Evolutionary conservation across 2,888 invertebrate species (phyloP).

Genomic region (Diabrotica balteata): DNA sequence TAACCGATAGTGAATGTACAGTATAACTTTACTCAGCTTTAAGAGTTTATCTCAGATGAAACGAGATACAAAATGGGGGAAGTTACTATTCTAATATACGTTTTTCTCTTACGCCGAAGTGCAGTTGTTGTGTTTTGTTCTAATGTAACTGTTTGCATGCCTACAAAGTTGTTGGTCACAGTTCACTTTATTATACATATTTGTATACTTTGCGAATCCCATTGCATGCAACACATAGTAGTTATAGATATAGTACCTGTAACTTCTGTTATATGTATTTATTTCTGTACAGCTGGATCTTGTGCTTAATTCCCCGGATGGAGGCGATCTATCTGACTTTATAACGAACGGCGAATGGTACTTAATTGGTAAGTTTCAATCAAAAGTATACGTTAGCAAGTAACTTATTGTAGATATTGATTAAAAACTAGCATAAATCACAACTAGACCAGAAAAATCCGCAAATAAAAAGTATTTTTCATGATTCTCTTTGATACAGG

Average conservation of each 20-base stretch:
- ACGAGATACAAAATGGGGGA: conserved; percentile 15
- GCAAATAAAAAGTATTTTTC: no score
- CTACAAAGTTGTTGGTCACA: neutral
- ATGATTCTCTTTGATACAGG: no score
- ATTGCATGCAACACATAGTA: neutral
- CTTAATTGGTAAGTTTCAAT: conserved; percentile 83
- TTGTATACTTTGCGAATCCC: no score
- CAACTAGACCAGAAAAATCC: no score
- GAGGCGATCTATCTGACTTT: conserved; percentile 96
- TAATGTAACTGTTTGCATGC: conserved; percentile 13
- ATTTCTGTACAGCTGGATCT: conserved; percentile 84
- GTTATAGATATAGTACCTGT: neutral
- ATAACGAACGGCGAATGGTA: conserved; percentile 99
- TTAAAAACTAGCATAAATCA: no score
- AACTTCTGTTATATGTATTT: conserved; percentile 49
- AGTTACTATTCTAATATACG: neutral
- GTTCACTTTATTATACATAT: neutral
- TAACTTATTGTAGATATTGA: neutral
- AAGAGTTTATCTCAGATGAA: conserved; percentile 21
- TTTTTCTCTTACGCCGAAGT: neutral
- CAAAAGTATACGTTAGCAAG: neutral
- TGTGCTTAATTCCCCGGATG: conserved; percentile 90
- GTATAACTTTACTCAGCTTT: no score
- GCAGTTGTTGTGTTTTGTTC: neutral
- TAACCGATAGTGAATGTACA: conserved; percentile 1